Conservation (phyloP, 2,888 invertebrate species). For the Chorisops tibialis region DNA sequence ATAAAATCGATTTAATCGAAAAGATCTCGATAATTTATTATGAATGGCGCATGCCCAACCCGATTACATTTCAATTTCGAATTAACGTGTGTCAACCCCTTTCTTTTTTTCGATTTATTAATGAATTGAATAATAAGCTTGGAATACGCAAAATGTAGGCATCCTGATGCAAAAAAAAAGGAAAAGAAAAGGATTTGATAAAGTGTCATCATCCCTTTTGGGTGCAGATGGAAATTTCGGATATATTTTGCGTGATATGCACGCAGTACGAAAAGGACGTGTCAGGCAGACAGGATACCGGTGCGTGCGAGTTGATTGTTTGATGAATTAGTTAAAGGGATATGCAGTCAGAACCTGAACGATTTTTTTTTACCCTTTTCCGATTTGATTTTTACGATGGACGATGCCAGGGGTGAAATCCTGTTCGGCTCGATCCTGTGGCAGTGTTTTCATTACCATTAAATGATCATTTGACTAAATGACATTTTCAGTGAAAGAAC, state of each 20-base stretch:
- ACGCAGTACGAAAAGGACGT: neutral
- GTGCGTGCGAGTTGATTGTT: conserved; percentile 23
- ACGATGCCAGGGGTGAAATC: neutral
- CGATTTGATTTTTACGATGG: neutral
- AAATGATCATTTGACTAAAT: conserved; percentile 32
- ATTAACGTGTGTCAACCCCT: neutral
- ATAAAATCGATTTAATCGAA: too few species aligned
- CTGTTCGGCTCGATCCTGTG: neutral
- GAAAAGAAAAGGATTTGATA: neutral
- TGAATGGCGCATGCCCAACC: conserved; percentile 12
- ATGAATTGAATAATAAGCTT: conserved; percentile 1
- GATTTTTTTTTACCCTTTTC: conserved; percentile 5
- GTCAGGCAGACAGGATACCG: conserved; percentile 13
- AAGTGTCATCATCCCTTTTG: conserved; percentile 5
- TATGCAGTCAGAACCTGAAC: conserved; percentile 5
- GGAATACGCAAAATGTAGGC: conserved; percentile 3
- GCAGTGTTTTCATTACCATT: conserved; percentile 26
- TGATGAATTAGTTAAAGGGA: conserved; percentile 24
- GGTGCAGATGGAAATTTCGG: conserved; percentile 19
- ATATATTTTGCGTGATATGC: neutral
- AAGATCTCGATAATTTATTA: conserved; percentile 11
- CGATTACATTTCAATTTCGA: conserved; percentile 11
- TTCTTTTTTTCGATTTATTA: neutral
- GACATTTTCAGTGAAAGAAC: conserved; percentile 15
- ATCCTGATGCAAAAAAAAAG: conserved; percentile 11